Percentiles rank a stretch among this genome's conserved stretches.
phyloP scores from a whole-genome alignment of 2,888 invertebrate species.

The Achlya flavicornis region DNA sequence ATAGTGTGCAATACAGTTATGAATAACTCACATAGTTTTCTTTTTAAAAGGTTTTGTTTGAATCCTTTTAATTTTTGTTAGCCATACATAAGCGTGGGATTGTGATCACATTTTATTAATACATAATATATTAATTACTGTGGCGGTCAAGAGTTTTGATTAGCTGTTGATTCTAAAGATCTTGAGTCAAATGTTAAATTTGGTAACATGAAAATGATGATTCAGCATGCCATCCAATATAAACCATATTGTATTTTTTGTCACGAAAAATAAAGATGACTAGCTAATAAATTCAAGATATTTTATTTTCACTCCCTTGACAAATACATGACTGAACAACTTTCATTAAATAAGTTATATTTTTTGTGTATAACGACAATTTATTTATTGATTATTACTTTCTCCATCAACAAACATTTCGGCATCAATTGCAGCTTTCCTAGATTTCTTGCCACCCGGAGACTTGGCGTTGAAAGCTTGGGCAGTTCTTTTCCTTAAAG shows the following conservation, averaged over 20 bases:
- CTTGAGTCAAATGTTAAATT: conserved; percentile 2
- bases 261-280: conserved; percentile 62
- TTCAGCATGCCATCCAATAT: conserved; percentile 47
- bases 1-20: too few relatives aligned
- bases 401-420: conserved; percentile 73
- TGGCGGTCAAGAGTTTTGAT: neutral
- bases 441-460: conserved; percentile 76
- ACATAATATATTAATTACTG: neutral
- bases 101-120: neutral
- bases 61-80: too few relatives aligned
- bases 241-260: conserved; percentile 43
- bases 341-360: conserved; percentile 12
- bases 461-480: conserved; percentile 73
- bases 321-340: neutral
- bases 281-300: neutral
- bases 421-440: conserved; percentile 73
- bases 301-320: neutral
- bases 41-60: too few relatives aligned
- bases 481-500: conserved; percentile 93
- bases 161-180: neutral
- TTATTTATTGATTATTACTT: conserved; percentile 34
- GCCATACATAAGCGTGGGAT: too few relatives aligned
- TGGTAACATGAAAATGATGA: conserved; percentile 18
- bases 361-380: conserved; percentile 15
- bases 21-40: too few relatives aligned